phyloP scores from a whole-genome alignment of 1,140 invertebrate genomes.

The Musca domestica region DNA sequence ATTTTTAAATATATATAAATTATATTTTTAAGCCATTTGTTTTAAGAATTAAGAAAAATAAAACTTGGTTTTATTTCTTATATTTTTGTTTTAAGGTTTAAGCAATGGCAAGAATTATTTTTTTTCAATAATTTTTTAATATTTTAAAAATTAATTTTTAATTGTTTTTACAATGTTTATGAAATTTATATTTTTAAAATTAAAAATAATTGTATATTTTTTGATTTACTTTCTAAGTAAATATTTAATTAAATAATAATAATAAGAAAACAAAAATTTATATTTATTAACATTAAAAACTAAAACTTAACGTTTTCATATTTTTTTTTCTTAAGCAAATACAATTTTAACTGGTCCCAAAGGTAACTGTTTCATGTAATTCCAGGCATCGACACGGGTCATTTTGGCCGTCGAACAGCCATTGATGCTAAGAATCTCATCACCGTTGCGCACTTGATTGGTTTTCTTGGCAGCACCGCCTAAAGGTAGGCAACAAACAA shows the following conservation, averaged over 20 bases:
- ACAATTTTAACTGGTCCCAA: conserved; percentile 68
- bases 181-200: too few relatives aligned
- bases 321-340: conserved; percentile 35
- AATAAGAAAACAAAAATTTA: conserved; percentile 8
- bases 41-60: neutral
- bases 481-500: conserved; percentile 44
- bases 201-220: neutral
- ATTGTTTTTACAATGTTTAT: too few relatives aligned
- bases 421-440: conserved; percentile 83
- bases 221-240: conserved; percentile 16
- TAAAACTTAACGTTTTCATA: neutral
- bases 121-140: neutral
- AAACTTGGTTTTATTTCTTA: conserved; percentile 15
- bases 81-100: neutral
- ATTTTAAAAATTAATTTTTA: too few relatives aligned
- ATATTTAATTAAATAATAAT: conserved; percentile 17
- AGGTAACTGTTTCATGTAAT: conserved; percentile 83
- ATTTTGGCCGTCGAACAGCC: conserved; percentile 75
- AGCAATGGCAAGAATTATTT: conserved; percentile 1
- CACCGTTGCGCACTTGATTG: conserved; percentile 77
- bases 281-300: neutral
- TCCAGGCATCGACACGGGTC: conserved; percentile 91
- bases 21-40: neutral
- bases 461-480: conserved; percentile 89
- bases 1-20: conserved; percentile 3